Evolutionary conservation across 2,113 vertebrate genomes (phyloP), one percentile per base, ranked within the genome.

Genomic region (Colossoma macropomum): DNA sequence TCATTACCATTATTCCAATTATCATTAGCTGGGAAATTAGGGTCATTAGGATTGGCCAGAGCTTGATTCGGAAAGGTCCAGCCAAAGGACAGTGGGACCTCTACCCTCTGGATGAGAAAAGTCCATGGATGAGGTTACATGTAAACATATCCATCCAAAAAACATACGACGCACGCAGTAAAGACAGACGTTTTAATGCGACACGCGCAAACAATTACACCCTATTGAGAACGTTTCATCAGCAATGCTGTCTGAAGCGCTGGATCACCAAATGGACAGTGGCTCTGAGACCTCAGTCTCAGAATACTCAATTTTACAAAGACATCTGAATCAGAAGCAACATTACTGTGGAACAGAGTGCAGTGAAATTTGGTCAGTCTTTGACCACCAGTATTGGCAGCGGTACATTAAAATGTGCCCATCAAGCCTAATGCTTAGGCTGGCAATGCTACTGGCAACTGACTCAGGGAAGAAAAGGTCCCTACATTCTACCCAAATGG

Each of bases 1-100:
- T 77, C 81, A 85, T 83, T 52, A 80, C 41, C 76, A 85, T 87
- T 82, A 85, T 80, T 71, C 73, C 80, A 80, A 85, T 80, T 60
- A 87, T 87, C 80, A 85, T 83, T 85, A 85, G 66, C 21, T 48
- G 72, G 60, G 83, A 83, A 83, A 85, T 85, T 85, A 80, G 76
- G 65, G 84, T 69, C 69, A 85, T 85, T 81, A 85, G 75, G 79
- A 77, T 77, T 71, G 84, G 80, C 75, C 52, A 77, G 50, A 68
- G 65, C 73, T 70, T 68, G 68, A 81, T 77, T 73, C 30, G 23
- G 48, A 60, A 9, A 70, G 69, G 79, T 73, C 70, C 41, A 59
- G 70, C 70, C 75, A 81, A 70, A 79, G 56, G 79, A 65, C 63
- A 84, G 54, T 28, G 25, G 21, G 32, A 73, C 52, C 48, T 69